Conservation (phyloP, 2,113 vertebrate genomes). For the Phoxinus phoxinus region DNA sequence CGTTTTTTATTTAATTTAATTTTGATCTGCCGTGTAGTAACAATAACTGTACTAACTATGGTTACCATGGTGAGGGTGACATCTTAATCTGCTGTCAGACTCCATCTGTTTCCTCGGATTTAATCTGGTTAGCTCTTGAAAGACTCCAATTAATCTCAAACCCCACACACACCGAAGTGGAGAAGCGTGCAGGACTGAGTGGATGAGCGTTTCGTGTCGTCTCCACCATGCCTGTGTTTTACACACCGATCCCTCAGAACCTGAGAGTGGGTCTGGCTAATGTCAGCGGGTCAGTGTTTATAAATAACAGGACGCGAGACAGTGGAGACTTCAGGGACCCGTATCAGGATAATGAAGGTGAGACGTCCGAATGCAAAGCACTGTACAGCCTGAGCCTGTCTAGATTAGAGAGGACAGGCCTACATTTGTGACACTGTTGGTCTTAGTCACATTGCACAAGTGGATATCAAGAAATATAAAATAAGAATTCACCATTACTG, state of each 20-base stretch:
- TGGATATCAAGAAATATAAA: not conserved
- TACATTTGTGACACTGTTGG: not conserved
- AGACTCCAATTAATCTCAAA: slow-evolving; percentile 52
- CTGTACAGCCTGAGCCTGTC: too few species aligned
- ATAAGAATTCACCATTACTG: not conserved
- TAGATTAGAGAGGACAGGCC: not conserved
- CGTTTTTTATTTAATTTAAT: not conserved
- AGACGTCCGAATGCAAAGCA: slow-evolving; percentile 8
- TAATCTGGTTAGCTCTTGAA: slow-evolving; percentile 56
- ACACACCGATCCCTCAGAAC: slow-evolving; percentile 74
- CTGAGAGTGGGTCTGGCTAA: slow-evolving; percentile 76
- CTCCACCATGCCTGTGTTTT: slow-evolving; percentile 74
- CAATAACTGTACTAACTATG: not conserved
- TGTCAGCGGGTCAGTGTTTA: slow-evolving; percentile 76
- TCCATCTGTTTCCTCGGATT: slow-evolving; percentile 42
- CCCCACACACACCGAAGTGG: slow-evolving; percentile 21
- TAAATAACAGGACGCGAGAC: slow-evolving; percentile 80
- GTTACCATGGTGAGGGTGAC: not conserved
- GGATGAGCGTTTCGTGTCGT: slow-evolving; percentile 15
- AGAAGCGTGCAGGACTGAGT: not conserved
- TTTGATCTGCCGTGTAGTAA: not conserved
- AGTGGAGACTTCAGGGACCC: slow-evolving; percentile 65
- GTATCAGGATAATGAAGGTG: slow-evolving; percentile 72
- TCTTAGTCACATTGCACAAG: not conserved
- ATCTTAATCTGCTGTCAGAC: slow-evolving; percentile 53